Conservation (phyloP, 37 sponge, comb jelly and placozoan species). For the Theonella swinhoei region DNA sequence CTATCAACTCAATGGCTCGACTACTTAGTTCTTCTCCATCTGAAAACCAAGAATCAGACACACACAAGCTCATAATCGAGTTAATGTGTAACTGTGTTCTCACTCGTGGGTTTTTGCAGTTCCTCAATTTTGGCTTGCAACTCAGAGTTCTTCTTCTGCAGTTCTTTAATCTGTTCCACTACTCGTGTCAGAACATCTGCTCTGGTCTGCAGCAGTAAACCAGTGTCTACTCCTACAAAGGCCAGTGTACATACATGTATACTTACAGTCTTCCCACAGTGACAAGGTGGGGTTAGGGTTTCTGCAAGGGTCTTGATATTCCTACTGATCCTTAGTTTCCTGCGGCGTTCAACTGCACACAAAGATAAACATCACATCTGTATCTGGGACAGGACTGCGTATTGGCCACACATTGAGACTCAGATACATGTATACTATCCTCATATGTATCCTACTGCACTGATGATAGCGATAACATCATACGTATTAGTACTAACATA, state of each 20-base stretch:
- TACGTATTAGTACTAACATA: too few relatives aligned
- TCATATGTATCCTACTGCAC: too few relatives aligned
- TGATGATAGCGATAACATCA: too few relatives aligned
- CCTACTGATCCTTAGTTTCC: slow-evolving; percentile 19
- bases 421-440: too few relatives aligned
- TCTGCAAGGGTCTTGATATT: slow-evolving; percentile 23
- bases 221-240: background rate
- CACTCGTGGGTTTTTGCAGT: background rate
- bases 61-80: too few relatives aligned
- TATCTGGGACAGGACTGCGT: background rate
- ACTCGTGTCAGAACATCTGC: slow-evolving; percentile 25
- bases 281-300: background rate
- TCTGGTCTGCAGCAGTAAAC: slow-evolving; percentile 18
- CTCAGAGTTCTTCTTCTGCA: slow-evolving; percentile 26
- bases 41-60: too few relatives aligned
- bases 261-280: slow-evolving; percentile 24
- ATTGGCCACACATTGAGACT: too few relatives aligned
- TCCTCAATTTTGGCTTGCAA: background rate
- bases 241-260: background rate
- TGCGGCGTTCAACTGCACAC: slow-evolving; percentile 19
- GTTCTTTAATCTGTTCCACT: slow-evolving; percentile 24
- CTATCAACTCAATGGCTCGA: background rate
- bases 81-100: too few relatives aligned
- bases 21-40: background rate
- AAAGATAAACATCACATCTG: background rate